phyloP scores from a whole-genome alignment of 1,140 invertebrate genomes.

The Apocrypta bakeri region DNA sequence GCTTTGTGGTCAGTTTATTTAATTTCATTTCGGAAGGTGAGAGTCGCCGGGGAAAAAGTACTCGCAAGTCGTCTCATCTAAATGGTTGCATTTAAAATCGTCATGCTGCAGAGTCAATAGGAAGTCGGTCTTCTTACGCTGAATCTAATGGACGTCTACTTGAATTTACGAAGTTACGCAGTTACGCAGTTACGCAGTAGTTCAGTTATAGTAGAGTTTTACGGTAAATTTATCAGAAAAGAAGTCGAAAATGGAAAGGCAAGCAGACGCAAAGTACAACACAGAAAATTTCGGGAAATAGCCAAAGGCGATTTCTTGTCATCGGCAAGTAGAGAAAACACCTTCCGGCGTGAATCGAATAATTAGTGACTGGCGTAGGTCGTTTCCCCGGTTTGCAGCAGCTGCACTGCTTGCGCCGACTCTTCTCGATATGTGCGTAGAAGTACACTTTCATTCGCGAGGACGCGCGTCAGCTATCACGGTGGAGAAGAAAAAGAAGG shows the following conservation, averaged over 20 bases:
- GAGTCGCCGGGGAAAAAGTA: conserved; percentile 1
- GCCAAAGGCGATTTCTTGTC: conserved; percentile 10
- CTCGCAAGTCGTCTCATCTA: conserved; percentile 30
- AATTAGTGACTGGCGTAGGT: neutral
- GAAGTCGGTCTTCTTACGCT: neutral
- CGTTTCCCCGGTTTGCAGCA: neutral
- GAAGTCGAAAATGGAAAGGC: neutral
- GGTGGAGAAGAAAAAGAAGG: conserved; percentile 39
- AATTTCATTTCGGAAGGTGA: conserved; percentile 19
- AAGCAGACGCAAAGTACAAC: neutral
- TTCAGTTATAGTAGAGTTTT: too few relatives aligned
- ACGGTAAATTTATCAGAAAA: too few relatives aligned
- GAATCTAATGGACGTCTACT: neutral
- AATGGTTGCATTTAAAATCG: conserved; percentile 36
- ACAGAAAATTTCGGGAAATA: neutral
- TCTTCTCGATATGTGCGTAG: conserved; percentile 29
- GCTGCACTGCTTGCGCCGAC: neutral
- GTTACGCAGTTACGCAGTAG: too few relatives aligned
- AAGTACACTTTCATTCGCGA: conserved; percentile 22
- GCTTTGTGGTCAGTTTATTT: neutral
- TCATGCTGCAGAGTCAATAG: conserved; percentile 6
- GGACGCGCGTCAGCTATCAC: conserved; percentile 43
- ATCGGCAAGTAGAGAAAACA: neutral
- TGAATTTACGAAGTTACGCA: too few relatives aligned
- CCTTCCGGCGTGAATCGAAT: neutral